Evolutionary conservation across 2,797 vertebrate genomes (phyloP).

Genomic region (Chelon labrosus): DNA sequence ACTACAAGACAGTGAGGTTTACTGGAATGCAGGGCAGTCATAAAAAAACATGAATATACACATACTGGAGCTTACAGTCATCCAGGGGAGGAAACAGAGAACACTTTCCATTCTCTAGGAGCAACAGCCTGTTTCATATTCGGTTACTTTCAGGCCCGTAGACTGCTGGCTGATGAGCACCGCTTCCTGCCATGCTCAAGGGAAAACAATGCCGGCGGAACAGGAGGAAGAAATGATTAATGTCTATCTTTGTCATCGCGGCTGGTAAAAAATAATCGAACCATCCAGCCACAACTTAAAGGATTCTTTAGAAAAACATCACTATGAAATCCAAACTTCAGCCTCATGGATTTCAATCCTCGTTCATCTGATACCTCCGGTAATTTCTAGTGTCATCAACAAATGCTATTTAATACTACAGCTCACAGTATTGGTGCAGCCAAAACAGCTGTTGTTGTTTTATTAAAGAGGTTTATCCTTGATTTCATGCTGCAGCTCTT

Average conservation of each 20-base stretch:
- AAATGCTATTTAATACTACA: no score
- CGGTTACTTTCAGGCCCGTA: slow-evolving; percentile 28
- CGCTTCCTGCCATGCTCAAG: slow-evolving; percentile 53
- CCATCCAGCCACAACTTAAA: neutral
- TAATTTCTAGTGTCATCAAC: no score
- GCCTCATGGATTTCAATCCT: no score
- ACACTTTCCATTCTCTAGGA: slow-evolving; percentile 54
- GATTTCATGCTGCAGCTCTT: no score
- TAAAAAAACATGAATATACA: slow-evolving; percentile 46
- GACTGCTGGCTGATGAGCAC: slow-evolving; percentile 37
- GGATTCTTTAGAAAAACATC: no score
- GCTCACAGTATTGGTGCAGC: no score
- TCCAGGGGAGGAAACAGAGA: slow-evolving; percentile 48
- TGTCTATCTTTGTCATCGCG: slow-evolving; percentile 21
- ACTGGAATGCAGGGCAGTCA: slow-evolving; percentile 37
- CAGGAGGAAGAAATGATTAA: slow-evolving; percentile 8
- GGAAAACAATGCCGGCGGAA: slow-evolving; percentile 23
- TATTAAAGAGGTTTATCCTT: no score
- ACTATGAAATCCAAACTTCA: no score
- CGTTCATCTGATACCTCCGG: no score
- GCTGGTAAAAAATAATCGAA: slow-evolving; percentile 11
- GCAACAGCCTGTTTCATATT: slow-evolving; percentile 53
- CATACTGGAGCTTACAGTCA: slow-evolving; percentile 28
- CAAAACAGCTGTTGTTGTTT: no score
- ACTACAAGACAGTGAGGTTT: slow-evolving; percentile 62